Conservation (phyloP, 2,113 vertebrate genomes). For the Crotophaga sulcirostris region DNA sequence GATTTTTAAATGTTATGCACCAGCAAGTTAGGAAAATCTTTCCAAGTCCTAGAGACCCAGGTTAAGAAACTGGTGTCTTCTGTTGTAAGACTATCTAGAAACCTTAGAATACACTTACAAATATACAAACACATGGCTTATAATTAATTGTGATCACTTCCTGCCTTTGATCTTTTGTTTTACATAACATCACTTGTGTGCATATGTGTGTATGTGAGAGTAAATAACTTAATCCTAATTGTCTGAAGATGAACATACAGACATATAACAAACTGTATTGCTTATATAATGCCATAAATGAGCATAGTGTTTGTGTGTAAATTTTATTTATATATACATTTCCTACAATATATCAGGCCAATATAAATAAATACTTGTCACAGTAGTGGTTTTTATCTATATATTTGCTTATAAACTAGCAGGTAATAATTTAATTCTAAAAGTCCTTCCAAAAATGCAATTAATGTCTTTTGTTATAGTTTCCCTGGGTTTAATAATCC, state of each 20-base stretch:
- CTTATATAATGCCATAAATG: slow-evolving; percentile 23
- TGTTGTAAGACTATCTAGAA: not conserved
- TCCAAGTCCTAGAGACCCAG: not conserved
- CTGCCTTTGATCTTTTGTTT: slow-evolving; percentile 43
- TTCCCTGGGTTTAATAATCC: slow-evolving; percentile 68
- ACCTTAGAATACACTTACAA: not conserved
- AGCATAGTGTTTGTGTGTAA: slow-evolving; percentile 32
- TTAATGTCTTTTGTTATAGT: slow-evolving; percentile 70
- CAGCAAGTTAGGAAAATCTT: not conserved
- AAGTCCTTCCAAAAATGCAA: slow-evolving; percentile 62
- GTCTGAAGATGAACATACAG: not conserved
- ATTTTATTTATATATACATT: slow-evolving; percentile 15
- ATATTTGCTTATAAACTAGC: slow-evolving; percentile 59
- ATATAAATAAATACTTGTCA: slow-evolving; percentile 60
- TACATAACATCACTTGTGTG: not conserved
- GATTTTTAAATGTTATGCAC: not conserved
- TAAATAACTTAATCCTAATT: slow-evolving; percentile 43
- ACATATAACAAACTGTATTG: not conserved
- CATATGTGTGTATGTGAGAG: slow-evolving; percentile 31
- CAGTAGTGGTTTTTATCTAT: slow-evolving; percentile 53
- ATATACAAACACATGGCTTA: not conserved
- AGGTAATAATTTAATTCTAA: slow-evolving; percentile 70
- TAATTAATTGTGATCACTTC: not conserved
- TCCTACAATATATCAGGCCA: slow-evolving; percentile 33
- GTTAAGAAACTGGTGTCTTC: not conserved